Evolutionary conservation across 2,113 vertebrate genomes (phyloP).

Genomic region (Gopherus flavomarginatus): DNA sequence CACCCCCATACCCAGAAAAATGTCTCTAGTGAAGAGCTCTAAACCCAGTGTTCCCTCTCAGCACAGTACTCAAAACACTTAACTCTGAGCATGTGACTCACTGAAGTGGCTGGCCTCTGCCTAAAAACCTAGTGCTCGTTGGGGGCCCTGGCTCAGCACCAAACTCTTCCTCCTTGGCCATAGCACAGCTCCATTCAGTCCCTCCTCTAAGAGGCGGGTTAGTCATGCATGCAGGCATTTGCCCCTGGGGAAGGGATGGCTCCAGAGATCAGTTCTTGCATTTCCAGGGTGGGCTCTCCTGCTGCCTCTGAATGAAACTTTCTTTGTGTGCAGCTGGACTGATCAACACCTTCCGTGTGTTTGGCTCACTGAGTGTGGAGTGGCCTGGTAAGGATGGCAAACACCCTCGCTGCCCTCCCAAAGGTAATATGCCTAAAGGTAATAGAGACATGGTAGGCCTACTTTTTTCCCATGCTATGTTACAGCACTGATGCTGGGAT

Average conservation of each 20-base stretch:
- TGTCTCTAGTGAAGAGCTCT: neutral
- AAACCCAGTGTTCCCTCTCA: too few relatives aligned
- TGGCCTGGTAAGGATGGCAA: conserved; percentile 99
- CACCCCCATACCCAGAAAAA: neutral
- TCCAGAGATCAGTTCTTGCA: neutral
- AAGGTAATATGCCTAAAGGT: conserved; percentile 99
- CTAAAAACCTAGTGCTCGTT: neutral
- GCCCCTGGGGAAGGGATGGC: neutral
- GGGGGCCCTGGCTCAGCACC: neutral
- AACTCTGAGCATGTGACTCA: neutral
- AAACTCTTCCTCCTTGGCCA: neutral
- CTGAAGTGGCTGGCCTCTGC: neutral
- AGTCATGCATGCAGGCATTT: neutral
- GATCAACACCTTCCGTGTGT: conserved; percentile 96
- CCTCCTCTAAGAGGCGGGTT: neutral
- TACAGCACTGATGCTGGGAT: conserved; percentile 77
- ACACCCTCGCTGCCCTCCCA: conserved; percentile 99
- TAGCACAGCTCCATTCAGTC: neutral
- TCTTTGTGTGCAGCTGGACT: conserved; percentile 85
- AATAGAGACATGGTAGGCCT: conserved; percentile 93
- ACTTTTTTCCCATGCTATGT: conserved; percentile 76
- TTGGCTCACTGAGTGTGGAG: conserved; percentile 96
- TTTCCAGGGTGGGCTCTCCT: fast-evolving
- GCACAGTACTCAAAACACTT: too few relatives aligned
- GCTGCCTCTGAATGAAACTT: neutral